Base-by-base conservation (phyloP, 2,797 vertebrate genomes). In the Melanotaenia maccullochi region DNA sequence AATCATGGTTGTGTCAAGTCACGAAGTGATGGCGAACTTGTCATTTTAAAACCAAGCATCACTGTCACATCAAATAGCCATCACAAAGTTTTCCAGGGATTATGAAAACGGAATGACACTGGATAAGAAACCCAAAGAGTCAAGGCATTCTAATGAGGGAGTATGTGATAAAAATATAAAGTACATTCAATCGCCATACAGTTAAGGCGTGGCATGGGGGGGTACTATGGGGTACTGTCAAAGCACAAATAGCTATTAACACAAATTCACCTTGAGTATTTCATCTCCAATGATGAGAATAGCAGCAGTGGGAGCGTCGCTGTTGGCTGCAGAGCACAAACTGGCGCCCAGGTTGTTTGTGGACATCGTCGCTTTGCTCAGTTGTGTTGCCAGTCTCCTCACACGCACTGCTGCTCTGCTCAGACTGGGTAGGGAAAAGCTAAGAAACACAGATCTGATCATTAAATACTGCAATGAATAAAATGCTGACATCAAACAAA, bases 251-350 rank as follows among this genome's bases (percentile, higher is more conserved):
- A 25, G 25, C 32, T 2, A 25, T 67, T 2, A n/a, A 60, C 16
- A 32, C 28, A 30, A 40, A 73, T 69, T 56, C 81, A 98, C 97
- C 97, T 98, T 98, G 38, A 99, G 95, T 78, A 99, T 98, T 91
- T 99, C 97, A 76, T 99, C 97, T 61, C 97, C 97, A 30, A 98
- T 96, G 73, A 99, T 91, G 87, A 99, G 94, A 85, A 98, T 97
- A 51, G 96, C 97, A 0, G 97, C 97, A 1, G 97, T 97, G 78
- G 93, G 90, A 11, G 76, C 47, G 9, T 89, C 86, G 14, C 80
- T 76, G 0, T 82, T 88, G 42, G 66, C 64, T 7, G 58, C 52
- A 28, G 51, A 64, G 61, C 80, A 83, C 9, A 51, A 60, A 85
- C 61, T 71, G 52, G 87, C 76, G 67, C 63, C 68, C 32, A 70